phyloP scores from a whole-genome alignment of 1,140 invertebrate species.

The Apis laboriosa region DNA sequence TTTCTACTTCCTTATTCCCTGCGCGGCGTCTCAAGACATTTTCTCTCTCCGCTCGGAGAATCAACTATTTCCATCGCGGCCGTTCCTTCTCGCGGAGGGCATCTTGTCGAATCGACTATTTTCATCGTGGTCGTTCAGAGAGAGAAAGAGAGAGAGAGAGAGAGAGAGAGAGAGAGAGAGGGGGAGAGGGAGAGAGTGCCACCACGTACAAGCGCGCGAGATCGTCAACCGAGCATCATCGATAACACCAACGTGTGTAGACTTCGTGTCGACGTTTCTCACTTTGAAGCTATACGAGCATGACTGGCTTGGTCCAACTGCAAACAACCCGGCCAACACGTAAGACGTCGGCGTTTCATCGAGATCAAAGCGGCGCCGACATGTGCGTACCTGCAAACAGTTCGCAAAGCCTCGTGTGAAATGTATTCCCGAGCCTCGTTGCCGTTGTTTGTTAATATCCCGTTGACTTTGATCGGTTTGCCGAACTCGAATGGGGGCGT shows the following conservation, averaged over 20 bases:
- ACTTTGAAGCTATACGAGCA: slow-evolving; percentile 20
- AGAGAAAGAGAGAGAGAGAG: too few relatives aligned
- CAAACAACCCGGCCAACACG: slow-evolving; percentile 36
- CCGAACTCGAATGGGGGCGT: not conserved
- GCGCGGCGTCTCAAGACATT: not conserved
- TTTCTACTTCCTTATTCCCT: not conserved
- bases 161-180: not conserved
- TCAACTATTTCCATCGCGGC: not conserved
- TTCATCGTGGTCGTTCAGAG: not conserved
- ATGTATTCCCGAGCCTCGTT: slow-evolving; percentile 15
- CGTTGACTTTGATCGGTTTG: slow-evolving; percentile 22
- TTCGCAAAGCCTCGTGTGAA: slow-evolving; percentile 1
- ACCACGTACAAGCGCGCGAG: not conserved
- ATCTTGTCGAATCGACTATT: not conserved
- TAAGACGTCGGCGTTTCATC: slow-evolving; percentile 27
- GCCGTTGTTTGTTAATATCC: slow-evolving; percentile 30
- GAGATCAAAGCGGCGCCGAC: slow-evolving; percentile 35
- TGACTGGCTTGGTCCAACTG: slow-evolving; percentile 8
- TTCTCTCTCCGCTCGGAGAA: not conserved
- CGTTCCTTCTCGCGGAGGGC: not conserved
- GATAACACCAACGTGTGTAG: slow-evolving; percentile 10
- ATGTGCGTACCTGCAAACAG: slow-evolving; percentile 9
- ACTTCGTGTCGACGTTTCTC: slow-evolving; percentile 28
- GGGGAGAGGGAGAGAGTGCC: not conserved
- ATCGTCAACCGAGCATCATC: slow-evolving; percentile 29